phyloP scores from a whole-genome alignment of 2,113 vertebrate genomes.

The Ceyx cyanopectus region DNA sequence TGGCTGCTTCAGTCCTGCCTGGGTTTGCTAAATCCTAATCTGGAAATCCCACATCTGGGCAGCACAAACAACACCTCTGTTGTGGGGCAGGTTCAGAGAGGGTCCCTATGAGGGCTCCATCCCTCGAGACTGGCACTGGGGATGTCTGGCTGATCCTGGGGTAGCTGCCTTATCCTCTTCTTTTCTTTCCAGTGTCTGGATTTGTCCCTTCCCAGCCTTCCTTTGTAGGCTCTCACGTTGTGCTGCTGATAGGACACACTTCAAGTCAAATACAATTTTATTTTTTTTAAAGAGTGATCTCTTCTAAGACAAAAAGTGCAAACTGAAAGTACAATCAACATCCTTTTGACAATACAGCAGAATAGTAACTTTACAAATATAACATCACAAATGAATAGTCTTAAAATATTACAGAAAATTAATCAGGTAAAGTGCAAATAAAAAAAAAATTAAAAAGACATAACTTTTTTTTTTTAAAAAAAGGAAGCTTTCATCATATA shows the following conservation, averaged over 20 bases:
- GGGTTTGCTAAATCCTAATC: neutral
- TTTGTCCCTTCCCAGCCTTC: neutral
- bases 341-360: neutral
- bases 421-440: constrained; percentile 60
- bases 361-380: constrained; percentile 17
- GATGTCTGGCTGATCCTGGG: neutral
- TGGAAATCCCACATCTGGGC: neutral
- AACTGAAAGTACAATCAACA: neutral
- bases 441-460: neutral
- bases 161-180: neutral
- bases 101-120: neutral
- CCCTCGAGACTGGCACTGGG: neutral
- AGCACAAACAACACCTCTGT: neutral
- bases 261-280: neutral
- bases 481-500: neutral
- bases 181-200: neutral
- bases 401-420: constrained; percentile 14
- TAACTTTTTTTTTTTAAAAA: neutral
- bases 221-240: neutral
- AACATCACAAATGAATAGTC: neutral
- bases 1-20: neutral
- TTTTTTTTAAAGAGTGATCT: neutral
- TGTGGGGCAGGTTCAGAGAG: neutral
- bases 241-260: neutral
- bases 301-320: constrained; percentile 33